A percentile compares a stretch with the other conserved stretches of the same genome.
Conservation (phyloP, 2,888 invertebrate species). For the Endotricha flammealis region DNA sequence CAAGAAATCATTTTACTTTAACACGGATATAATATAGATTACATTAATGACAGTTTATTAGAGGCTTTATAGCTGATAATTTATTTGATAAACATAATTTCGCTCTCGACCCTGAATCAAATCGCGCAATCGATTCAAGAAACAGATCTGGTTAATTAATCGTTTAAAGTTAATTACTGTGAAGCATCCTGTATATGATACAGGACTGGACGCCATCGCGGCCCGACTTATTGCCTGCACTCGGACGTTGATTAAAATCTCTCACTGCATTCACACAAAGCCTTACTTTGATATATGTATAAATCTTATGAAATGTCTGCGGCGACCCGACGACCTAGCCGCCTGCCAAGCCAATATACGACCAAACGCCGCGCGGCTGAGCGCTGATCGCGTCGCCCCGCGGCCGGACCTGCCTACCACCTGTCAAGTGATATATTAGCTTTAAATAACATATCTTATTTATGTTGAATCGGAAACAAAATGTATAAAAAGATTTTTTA, state of each 20-base stretch:
- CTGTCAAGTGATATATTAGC: slow-evolving; percentile 78
- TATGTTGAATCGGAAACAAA: slow-evolving; percentile 78
- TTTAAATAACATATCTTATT: slow-evolving; percentile 80
- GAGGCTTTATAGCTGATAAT: no score
- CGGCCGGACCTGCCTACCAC: slow-evolving; percentile 59
- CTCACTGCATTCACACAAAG: slow-evolving; percentile 71
- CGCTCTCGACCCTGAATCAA: slow-evolving; percentile 17
- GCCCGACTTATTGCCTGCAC: slow-evolving; percentile 35
- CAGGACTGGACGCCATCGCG: slow-evolving; percentile 40
- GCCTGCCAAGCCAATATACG: slow-evolving; percentile 27
- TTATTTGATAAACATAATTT: no score
- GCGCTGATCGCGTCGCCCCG: slow-evolving; percentile 35
- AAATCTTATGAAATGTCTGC: slow-evolving; percentile 68
- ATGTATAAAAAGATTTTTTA: slow-evolving; percentile 71
- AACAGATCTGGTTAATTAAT: slow-evolving; percentile 41
- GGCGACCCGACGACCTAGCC: slow-evolving; percentile 42
- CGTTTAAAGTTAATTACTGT: slow-evolving; percentile 44
- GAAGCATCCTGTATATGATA: slow-evolving; percentile 39
- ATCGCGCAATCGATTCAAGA: slow-evolving; percentile 29
- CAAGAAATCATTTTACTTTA: no score
- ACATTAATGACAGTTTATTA: background rate
- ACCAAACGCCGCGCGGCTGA: slow-evolving; percentile 30
- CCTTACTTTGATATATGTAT: slow-evolving; percentile 73
- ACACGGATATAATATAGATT: background rate
- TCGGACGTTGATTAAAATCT: slow-evolving; percentile 75